These are phyloP conservation scores for Equus przewalskii DNA, from an alignment of 2,113 vertebrate genomes.

Conservation along the genomic window DNA sequence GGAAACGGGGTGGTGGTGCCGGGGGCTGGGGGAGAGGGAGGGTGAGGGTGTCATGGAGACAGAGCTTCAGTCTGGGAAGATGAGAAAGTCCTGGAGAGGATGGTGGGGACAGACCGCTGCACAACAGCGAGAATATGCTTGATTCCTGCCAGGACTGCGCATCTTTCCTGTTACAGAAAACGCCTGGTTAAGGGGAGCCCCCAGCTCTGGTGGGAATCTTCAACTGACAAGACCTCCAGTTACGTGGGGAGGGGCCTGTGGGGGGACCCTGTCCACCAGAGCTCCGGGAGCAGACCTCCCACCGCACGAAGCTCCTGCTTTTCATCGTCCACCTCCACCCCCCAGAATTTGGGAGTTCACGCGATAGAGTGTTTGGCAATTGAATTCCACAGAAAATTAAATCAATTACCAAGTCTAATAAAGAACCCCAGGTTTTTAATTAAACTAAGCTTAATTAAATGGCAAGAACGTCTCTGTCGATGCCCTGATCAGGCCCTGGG, in stretches of 20 bases:
- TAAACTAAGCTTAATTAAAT: conserved; percentile 97
- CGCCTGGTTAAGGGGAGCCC: neutral
- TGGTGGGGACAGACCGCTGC: fast-evolving
- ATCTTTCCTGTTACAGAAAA: neutral
- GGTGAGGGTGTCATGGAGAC: fast-evolving
- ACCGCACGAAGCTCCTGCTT: neutral
- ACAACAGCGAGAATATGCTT: fast-evolving
- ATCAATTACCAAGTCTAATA: conserved; percentile 98
- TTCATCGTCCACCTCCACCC: neutral
- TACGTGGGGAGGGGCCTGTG: fast-evolving
- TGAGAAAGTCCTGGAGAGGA: too few species aligned
- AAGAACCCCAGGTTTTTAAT: conserved; percentile 95
- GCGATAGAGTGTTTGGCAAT: conserved; percentile 67
- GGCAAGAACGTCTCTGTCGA: conserved; percentile 83
- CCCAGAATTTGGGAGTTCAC: conserved; percentile 36
- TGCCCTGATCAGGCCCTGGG: conserved; percentile 87
- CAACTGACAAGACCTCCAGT: neutral
- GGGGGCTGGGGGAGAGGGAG: fast-evolving
- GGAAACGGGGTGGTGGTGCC: neutral
- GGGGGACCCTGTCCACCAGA: fast-evolving
- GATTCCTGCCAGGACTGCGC: too few species aligned
- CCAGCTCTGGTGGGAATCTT: neutral
- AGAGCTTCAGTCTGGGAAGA: neutral
- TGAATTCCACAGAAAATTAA: conserved; percentile 91
- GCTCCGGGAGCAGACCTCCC: fast-evolving